A percentile compares a stretch with the other conserved stretches of the same genome.
These are phyloP conservation scores for Caenorhabditis panamensis DNA, from an alignment of 2,888 invertebrate genomes.

Conservation along the genomic window DNA sequence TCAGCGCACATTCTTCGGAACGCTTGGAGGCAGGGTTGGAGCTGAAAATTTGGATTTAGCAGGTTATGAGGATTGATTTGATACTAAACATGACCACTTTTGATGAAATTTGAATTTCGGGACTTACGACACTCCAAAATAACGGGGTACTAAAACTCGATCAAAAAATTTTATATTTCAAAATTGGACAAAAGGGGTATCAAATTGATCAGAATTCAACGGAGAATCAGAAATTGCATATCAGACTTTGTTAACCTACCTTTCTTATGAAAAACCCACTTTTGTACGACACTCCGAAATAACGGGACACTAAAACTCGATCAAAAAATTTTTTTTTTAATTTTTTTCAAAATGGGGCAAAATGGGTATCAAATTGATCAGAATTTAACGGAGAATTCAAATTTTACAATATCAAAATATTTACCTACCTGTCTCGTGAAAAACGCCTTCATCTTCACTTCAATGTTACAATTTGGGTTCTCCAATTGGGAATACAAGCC, in stretches of 20 bases:
- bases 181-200: neutral
- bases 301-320: too few relatives aligned
- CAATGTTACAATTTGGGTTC: conserved; percentile 46
- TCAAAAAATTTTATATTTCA: neutral
- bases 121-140: neutral
- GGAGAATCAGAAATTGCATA: neutral
- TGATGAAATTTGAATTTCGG: neutral
- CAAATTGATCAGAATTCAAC: neutral
- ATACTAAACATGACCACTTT: neutral
- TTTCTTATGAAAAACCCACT: conserved; percentile 49
- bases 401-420: neutral
- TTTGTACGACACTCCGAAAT: conserved; percentile 3
- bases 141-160: too few relatives aligned
- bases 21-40: conserved; percentile 60
- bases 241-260: conserved; percentile 2
- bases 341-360: neutral
- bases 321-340: neutral
- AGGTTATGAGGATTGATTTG: conserved; percentile 2
- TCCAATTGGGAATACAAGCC: conserved; percentile 65
- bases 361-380: neutral
- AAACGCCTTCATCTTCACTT: conserved; percentile 40
- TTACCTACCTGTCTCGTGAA: conserved; percentile 42
- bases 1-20: conserved; percentile 52
- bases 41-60: conserved; percentile 38
- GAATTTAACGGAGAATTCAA: neutral